phyloP scores from a whole-genome alignment of 1,140 invertebrate species.

The Drosophila tristis region DNA sequence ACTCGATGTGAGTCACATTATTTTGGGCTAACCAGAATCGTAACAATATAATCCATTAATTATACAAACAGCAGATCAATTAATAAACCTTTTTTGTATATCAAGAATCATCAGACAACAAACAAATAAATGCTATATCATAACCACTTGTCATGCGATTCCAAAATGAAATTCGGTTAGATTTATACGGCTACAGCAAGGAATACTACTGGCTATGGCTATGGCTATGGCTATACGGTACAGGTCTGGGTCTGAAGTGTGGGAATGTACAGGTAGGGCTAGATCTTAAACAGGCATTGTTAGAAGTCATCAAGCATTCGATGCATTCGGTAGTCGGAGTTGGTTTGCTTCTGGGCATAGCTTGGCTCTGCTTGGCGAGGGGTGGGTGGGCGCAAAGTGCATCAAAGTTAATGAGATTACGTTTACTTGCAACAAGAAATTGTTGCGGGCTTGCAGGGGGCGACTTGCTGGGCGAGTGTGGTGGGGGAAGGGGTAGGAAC shows the following conservation, averaged over 20 bases:
- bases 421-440: conserved; percentile 39
- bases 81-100: conserved; percentile 36
- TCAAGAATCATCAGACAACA: too few relatives aligned
- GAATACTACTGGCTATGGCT: too few relatives aligned
- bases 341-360: not conserved
- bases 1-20: conserved; percentile 26
- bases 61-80: conserved; percentile 47
- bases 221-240: not conserved
- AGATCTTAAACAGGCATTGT: conserved; percentile 29
- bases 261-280: not conserved
- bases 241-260: not conserved
- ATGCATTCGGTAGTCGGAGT: conserved; percentile 29
- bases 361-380: not conserved
- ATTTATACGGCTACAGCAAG: not conserved
- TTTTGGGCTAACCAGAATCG: conserved; percentile 52
- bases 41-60: conserved; percentile 53
- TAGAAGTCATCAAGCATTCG: conserved; percentile 34
- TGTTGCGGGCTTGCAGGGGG: too few relatives aligned
- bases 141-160: conserved; percentile 51
- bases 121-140: conserved; percentile 53
- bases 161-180: conserved; percentile 46
- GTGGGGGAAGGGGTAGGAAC: not conserved
- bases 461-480: not conserved
- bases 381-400: conserved; percentile 21
- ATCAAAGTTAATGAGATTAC: conserved; percentile 27